Base-by-base conservation (phyloP, 2,888 invertebrate genomes). In the Mylabris sibirica region DNA sequence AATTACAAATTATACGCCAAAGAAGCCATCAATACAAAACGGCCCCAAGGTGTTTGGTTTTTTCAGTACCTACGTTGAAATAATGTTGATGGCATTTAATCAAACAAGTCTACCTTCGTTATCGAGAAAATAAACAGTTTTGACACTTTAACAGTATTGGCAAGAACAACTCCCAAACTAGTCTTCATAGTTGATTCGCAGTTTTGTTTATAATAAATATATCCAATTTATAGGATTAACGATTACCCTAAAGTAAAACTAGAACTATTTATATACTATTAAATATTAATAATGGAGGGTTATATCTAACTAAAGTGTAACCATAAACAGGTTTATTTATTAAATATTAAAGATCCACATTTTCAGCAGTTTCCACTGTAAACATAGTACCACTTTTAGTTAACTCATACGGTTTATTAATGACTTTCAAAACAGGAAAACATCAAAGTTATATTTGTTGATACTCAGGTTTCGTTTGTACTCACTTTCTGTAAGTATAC, bases 11-110 rank as follows among this genome's bases (percentile, higher is more conserved):
- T 24, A 9, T 4, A 24, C 24, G 20, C 11, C 9, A 12, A 53
- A 53, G 49, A 20, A 20, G 9, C 6, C 6, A 20, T 49, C 17
- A 49, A 49, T 20, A 49, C 14, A 44, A 14, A 44, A 0, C 11
- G 38, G 4, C 30, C 8, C 4, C 38, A 38, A 38, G 14, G 38
- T 38, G 38, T 12, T 38, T 38, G 4, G 38, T 12, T 38, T 38
- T 38, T 38, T 5, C 38, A 8, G 30, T 30, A 30, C n/a, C n/a
- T n/a, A 38, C 2, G 0, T 41, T 41, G 12, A 14, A 14, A 5
- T 44, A 44, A 11, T 57, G 57, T 57, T 57, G 17, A 4, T 57
- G 57, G 8, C 57, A 57, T 57, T 22, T 14, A 57, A 57, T 57
- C 57, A 3, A 57, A 57, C 8, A 24, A 57, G 22, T 57, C n/a